These are phyloP conservation scores for Parnassius orleans DNA, from an alignment of 2,888 invertebrate genomes.

Conservation along the genomic window DNA sequence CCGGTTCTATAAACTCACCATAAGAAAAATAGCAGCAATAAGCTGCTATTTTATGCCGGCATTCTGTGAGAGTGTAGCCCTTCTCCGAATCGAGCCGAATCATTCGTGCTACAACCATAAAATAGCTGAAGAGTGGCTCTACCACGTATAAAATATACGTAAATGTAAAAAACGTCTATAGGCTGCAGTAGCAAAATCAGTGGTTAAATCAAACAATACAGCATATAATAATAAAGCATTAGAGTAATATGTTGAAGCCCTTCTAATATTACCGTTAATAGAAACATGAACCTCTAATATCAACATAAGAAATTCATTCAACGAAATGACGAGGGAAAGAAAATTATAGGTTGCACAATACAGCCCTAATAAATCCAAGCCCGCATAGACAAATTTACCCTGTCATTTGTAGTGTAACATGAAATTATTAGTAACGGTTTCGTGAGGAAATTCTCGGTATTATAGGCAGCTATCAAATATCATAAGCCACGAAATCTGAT, in stretches of 20 bases:
- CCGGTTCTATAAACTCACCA: no score
- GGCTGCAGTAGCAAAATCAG: conserved; percentile 1
- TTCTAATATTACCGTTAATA: conserved; percentile 14
- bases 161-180: no score
- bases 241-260: conserved; percentile 14
- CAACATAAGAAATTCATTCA: conserved; percentile 18
- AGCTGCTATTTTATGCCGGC: no score
- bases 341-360: conserved; percentile 37
- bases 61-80: no score
- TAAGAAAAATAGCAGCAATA: no score
- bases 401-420: conserved; percentile 31
- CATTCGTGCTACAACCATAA: no score
- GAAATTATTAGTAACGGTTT: conserved; percentile 18
- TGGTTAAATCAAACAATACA: conserved; percentile 15
- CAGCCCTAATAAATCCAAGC: conserved; percentile 34
- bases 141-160: no score
- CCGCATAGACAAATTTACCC: conserved; percentile 30
- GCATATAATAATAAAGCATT: background rate
- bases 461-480: conserved; percentile 13
- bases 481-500: conserved; percentile 8
- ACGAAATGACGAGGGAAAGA: conserved; percentile 19
- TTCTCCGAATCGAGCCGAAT: no score
- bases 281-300: conserved; percentile 24
- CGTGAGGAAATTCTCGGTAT: conserved; percentile 11
- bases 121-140: no score